Base-by-base conservation (phyloP, 1,140 invertebrate genomes). In the Hycleus phaleratus region DNA sequence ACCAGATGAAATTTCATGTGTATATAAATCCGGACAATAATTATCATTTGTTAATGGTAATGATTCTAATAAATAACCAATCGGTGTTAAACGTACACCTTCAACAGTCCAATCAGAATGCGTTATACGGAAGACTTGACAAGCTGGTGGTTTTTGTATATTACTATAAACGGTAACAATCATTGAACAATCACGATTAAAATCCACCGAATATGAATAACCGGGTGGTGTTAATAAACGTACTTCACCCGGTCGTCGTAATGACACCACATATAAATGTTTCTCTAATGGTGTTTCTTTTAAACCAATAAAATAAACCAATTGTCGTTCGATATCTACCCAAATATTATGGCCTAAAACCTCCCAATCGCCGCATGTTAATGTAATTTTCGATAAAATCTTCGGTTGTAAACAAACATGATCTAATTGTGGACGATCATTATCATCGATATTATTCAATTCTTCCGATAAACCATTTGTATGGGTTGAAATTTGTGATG, bases 81-180 rank as follows among this genome's bases (percentile, higher is more conserved):
- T 72, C 18, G 84, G 78, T 7, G 79, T 82, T 38, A 87, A 71
- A 56, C 76, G 77, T 56, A 88, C 81, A 50, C 83, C 85, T 64
- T 85, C 81, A 7, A 87, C 81, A 5, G 80, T 80, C 75, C 77
- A 79, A 64, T 82, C 80, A 0, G 74, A 71, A 68, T 87, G 83
- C 6, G 77, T 76, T 67, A 95, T 78, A 63, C 82, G 77, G 69
- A 88, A 93, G 56, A 94, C 86, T 72, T 88, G 83, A 68, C 91
- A 93, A 24, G 82, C 82, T 0, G 91, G 91, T 46, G 86, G 75
- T n/a, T 82, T 84, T 69, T 85, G 84, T 52, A 93, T 89, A 71
- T 88, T 95, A 64, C 92, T 96, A 63, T 91, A 93, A 39, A 94
- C 91, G 51, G 89, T 85, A 4, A 96, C 87, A 71, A 93, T 87